Conservation (phyloP, 2,888 invertebrate genomes). For the Pollenia labialis region DNA sequence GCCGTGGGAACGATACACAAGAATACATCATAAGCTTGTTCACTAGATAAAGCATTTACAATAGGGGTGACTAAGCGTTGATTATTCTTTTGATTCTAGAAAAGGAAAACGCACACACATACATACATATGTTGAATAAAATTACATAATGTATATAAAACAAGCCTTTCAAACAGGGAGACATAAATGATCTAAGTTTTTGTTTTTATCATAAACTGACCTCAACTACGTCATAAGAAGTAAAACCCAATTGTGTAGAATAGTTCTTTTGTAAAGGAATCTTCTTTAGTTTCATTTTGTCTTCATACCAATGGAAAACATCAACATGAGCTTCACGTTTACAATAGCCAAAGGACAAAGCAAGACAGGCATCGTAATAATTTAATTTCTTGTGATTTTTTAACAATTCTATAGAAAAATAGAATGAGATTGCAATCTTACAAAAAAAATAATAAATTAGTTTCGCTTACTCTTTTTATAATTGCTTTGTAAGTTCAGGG, state of each 20-base stretch:
- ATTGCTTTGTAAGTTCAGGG: constrained; percentile 80
- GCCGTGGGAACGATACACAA: constrained; percentile 81
- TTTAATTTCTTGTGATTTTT: constrained; percentile 76
- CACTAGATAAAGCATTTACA: constrained; percentile 75
- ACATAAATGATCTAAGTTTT: not conserved
- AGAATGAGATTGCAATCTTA: constrained; percentile 18
- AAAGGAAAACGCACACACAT: constrained; percentile 16
- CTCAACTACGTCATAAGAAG: constrained; percentile 40
- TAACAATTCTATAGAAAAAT: constrained; percentile 75
- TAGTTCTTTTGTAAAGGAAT: constrained; percentile 21
- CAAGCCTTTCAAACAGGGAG: not conserved
- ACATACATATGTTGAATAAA: not conserved
- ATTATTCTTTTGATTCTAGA: constrained; percentile 75
- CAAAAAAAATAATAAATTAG: not conserved
- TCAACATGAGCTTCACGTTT: constrained; percentile 77
- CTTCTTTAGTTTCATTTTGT: constrained; percentile 72
- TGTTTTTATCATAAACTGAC: constrained; percentile 45
- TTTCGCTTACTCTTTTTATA: constrained; percentile 79
- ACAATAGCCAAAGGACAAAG: constrained; percentile 81
- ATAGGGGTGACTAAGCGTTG: constrained; percentile 79
- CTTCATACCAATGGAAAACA: constrained; percentile 78
- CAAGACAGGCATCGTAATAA: constrained; percentile 80
- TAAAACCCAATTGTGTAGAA: constrained; percentile 10
- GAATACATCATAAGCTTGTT: constrained; percentile 80
- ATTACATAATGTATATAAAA: not conserved